phyloP scores from a whole-genome alignment of 2,888 invertebrate genomes.

The Siphlonurus alternatus region DNA sequence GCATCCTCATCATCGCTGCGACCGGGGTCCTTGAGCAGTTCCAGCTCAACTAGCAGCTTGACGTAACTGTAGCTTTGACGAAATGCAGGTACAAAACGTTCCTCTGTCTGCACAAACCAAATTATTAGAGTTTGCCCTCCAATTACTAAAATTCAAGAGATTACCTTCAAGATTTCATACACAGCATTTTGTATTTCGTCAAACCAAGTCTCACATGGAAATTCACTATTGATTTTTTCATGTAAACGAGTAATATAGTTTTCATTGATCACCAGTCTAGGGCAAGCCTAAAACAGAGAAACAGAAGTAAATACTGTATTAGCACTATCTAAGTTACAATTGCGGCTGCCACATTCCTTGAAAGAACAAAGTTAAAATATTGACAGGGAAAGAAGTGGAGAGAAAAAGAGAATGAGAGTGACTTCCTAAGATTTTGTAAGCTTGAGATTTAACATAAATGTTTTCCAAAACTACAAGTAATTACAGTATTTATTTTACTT shows the following conservation, averaged over 20 bases:
- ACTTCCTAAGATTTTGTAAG: too few species aligned
- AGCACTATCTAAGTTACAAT: not conserved
- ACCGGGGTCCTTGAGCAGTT: constrained; percentile 39
- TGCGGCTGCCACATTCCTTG: too few species aligned
- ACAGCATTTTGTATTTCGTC: constrained; percentile 62
- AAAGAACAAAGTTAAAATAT: too few species aligned
- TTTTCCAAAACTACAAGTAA: too few species aligned
- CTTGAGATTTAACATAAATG: too few species aligned
- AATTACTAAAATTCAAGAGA: constrained; percentile 14
- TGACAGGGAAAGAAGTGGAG: too few species aligned
- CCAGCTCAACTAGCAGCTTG: constrained; percentile 53
- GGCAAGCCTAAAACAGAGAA: constrained; percentile 30
- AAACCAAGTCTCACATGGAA: constrained; percentile 56
- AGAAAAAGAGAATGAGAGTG: too few species aligned
- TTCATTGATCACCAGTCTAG: constrained; percentile 44
- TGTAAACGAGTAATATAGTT: constrained; percentile 39
- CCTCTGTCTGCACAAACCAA: constrained; percentile 29
- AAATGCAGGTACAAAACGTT: constrained; percentile 45
- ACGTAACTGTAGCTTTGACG: constrained; percentile 46
- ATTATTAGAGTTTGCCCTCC: not conserved
- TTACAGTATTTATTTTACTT: too few species aligned
- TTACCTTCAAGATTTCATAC: constrained; percentile 38
- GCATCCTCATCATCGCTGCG: constrained; percentile 35
- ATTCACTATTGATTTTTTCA: constrained; percentile 42
- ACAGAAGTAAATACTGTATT: not conserved